Evolutionary conservation across 2,113 vertebrate species (phyloP).

Genomic region (Myrmophylax atrothorax): DNA sequence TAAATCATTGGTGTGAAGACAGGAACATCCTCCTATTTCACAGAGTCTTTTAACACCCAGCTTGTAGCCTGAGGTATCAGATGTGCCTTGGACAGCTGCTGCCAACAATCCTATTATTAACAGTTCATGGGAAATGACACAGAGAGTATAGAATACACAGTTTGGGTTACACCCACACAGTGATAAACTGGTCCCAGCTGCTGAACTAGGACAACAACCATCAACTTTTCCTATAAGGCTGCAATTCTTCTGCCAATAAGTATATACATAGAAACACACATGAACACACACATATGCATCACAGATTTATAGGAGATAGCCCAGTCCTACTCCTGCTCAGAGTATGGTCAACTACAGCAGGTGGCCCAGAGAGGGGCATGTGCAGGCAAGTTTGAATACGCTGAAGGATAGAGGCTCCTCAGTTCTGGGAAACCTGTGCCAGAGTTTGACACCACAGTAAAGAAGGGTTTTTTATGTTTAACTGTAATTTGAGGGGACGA

Average conservation of each 20-base stretch:
- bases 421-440: neutral
- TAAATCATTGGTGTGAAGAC: too few relatives aligned
- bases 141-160: too few relatives aligned
- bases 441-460: neutral
- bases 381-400: neutral
- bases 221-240: neutral
- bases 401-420: neutral
- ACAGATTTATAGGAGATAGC: neutral
- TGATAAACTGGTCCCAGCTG: too few relatives aligned
- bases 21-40: too few relatives aligned
- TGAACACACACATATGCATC: neutral
- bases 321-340: neutral
- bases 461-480: neutral
- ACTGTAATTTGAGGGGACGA: neutral
- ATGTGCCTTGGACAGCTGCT: too few relatives aligned
- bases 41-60: too few relatives aligned
- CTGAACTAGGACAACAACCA: neutral
- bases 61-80: too few relatives aligned
- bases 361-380: fast-evolving
- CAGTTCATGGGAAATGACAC: too few relatives aligned
- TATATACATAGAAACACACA: neutral
- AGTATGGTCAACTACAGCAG: neutral
- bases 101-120: too few relatives aligned
- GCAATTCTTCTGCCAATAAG: neutral
- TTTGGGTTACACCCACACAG: too few relatives aligned